phyloP scores from a whole-genome alignment of 1,140 invertebrate genomes.

The Penaeus indicus region DNA sequence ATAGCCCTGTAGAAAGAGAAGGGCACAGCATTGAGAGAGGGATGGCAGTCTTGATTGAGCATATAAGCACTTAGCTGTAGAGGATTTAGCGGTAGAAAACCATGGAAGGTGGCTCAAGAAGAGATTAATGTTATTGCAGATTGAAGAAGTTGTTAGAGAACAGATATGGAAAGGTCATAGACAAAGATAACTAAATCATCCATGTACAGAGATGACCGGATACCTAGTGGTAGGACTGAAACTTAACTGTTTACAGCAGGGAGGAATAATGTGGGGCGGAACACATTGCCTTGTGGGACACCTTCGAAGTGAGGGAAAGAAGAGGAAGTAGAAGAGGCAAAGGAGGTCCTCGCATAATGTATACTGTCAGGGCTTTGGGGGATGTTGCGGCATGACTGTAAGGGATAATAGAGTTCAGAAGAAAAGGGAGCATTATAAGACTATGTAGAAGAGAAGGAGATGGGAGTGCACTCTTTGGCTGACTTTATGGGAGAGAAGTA shows the following conservation, averaged over 20 bases:
- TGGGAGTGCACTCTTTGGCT: too few species aligned
- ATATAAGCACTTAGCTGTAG: background rate
- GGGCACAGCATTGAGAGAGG: too few species aligned
- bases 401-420: too few species aligned
- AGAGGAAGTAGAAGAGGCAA: background rate
- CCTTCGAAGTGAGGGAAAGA: background rate
- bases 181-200: constrained; percentile 16
- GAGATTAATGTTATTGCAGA: background rate
- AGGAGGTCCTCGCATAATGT: too few species aligned
- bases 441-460: too few species aligned
- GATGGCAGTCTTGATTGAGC: background rate
- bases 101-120: background rate
- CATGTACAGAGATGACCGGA: background rate
- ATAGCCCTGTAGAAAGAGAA: too few species aligned
- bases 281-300: constrained; percentile 4
- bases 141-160: background rate
- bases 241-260: background rate
- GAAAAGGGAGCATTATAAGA: too few species aligned
- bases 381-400: too few species aligned
- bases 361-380: too few species aligned
- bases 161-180: background rate
- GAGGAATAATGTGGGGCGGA: constrained; percentile 6
- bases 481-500: too few species aligned
- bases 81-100: background rate
- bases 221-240: background rate